Percentiles rank a stretch among this genome's conserved stretches.
Evolutionary conservation across 2,797 vertebrate genomes (phyloP).

Genomic region (Poeciliopsis infans): DNA sequence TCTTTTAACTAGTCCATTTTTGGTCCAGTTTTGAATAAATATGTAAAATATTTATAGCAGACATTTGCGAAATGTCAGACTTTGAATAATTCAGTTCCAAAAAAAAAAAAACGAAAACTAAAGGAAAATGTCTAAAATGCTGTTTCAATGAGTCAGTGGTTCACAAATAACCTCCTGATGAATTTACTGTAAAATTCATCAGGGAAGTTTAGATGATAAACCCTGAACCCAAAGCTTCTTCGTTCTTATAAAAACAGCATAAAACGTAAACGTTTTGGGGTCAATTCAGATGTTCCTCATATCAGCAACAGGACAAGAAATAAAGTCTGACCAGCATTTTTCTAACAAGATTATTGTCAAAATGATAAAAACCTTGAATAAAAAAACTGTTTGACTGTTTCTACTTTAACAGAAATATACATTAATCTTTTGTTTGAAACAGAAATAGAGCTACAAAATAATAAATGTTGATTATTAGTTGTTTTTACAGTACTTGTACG

Average conservation of each 20-base stretch:
- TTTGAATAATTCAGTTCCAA: not conserved
- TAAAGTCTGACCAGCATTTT: not conserved
- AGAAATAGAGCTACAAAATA: not conserved
- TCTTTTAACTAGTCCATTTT: not conserved
- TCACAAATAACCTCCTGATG: not conserved
- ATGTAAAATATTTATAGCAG: too few relatives aligned
- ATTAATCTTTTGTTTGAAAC: not conserved
- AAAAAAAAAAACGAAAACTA: not conserved
- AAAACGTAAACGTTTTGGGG: too few relatives aligned
- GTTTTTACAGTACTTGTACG: too few relatives aligned
- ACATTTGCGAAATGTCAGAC: not conserved
- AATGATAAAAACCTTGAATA: not conserved
- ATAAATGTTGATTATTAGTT: too few relatives aligned
- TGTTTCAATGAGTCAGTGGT: not conserved
- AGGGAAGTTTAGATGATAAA: not conserved
- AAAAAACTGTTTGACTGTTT: not conserved
- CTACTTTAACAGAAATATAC: not conserved
- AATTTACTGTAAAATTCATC: not conserved
- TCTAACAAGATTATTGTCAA: not conserved
- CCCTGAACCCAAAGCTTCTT: not conserved
- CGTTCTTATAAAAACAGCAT: not conserved
- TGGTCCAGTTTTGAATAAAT: not conserved
- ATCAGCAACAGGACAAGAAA: not conserved
- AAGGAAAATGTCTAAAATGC: not conserved
- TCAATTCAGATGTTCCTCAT: not conserved